Conservation (phyloP, 1,140 invertebrate genomes). For the Drosophila bocki region DNA sequence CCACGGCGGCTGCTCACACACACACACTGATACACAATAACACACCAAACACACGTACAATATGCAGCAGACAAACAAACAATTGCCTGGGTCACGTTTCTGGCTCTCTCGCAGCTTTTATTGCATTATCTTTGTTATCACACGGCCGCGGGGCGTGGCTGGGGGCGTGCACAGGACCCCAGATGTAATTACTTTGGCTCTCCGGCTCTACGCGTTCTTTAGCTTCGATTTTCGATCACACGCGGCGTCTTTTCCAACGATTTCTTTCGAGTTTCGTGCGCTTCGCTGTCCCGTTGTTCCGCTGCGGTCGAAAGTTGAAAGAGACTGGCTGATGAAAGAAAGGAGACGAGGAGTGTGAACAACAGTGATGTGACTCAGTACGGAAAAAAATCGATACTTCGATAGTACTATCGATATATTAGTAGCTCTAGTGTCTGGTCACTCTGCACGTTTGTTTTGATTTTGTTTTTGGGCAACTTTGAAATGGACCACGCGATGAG, state of each 20-base stretch:
- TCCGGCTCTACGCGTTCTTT: conserved; percentile 9
- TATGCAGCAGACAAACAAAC: conserved; percentile 51
- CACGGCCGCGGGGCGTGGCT: conserved; percentile 42
- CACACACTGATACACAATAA: conserved; percentile 21
- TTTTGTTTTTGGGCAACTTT: not conserved
- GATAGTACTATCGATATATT: too few relatives aligned
- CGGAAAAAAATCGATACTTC: too few relatives aligned
- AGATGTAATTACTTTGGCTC: conserved; percentile 17
- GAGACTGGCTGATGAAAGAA: too few relatives aligned
- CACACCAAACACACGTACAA: conserved; percentile 42
- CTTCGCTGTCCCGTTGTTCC: conserved; percentile 17
- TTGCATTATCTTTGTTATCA: conserved; percentile 71
- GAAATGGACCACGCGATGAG: conserved; percentile 35
- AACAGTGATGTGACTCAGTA: too few relatives aligned
- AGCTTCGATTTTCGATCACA: conserved; percentile 29
- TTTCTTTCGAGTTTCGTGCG: conserved; percentile 19
- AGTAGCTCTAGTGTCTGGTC: too few relatives aligned
- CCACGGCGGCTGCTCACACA: conserved; percentile 36
- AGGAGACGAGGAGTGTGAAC: too few relatives aligned
- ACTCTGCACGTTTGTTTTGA: not conserved
- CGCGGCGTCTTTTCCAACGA: conserved; percentile 38
- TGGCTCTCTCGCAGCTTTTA: conserved; percentile 46
- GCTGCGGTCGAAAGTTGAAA: conserved; percentile 12
- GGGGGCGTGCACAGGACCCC: conserved; percentile 9
- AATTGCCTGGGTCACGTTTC: conserved; percentile 75